Base-by-base conservation (phyloP, 2,113 vertebrate species). In the Myanophis thanlyinensis region DNA sequence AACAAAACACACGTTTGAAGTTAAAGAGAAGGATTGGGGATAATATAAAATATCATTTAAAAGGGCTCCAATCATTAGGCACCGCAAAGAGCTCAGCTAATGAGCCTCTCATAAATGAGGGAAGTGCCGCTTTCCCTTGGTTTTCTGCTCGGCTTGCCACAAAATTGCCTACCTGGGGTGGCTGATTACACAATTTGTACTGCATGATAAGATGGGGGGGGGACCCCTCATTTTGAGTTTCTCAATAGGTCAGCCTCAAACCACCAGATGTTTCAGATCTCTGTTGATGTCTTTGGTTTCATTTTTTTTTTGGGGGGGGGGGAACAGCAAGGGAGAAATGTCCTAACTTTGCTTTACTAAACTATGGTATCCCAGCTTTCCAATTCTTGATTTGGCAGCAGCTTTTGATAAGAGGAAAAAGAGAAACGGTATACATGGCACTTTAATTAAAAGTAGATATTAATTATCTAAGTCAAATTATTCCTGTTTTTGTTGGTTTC, bases 41-140 rank as follows among this genome's bases (percentile, higher is more conserved):
- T 96, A 95, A 97, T 96, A 96, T 97, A 96, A 96, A 97, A 96
- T 97, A 97, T 96, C 95, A 97, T 97, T 97, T 96, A 94, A 96
- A 96, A 95, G 95, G 96, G n/a, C 95, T 95, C 94, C 93, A 94
- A 95, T 96, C 96, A 96, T 97, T 97, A 97, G 95, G 89, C 95
- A 93, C 93, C 93, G 96, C 95, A 94, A 95, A 96, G 95, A 94
- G 94, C 94, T 95, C 87, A 91, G 93, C 94, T 97, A 97, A 97
- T 96, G 97, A 97, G 95, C 95, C 95, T 95, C 93, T 93, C 92
- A 35, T 90, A 95, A 95, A 96, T 87, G 96, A 94, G 91, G 96
- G 93, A 91, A 0, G 94, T 88, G 93, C 92, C 54, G 93, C 85
- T 94, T 93, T 92, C 85, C 92, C 94, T 93, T 1, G 88, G 47